Conservation (phyloP, 2,797 vertebrate species). For the Schizothorax lantsangensis region DNA sequence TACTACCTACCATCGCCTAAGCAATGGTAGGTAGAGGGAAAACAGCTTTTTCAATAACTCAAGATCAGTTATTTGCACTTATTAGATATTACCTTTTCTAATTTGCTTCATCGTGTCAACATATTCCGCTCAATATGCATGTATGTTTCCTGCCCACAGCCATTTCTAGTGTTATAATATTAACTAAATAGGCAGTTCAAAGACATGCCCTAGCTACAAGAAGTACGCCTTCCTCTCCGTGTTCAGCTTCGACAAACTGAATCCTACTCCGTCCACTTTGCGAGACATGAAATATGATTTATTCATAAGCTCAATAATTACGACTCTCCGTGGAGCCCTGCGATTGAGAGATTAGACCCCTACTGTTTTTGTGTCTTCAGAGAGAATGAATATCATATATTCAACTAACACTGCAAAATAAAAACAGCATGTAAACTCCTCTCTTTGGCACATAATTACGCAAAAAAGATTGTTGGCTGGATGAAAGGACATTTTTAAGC, state of each 20-base stretch:
- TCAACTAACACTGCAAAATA: constrained; percentile 26
- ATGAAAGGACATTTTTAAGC: constrained; percentile 12
- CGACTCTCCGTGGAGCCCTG: constrained; percentile 23
- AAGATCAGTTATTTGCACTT: background rate
- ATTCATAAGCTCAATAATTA: constrained; percentile 51
- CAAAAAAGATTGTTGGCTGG: constrained; percentile 1
- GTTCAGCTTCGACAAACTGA: constrained; percentile 20
- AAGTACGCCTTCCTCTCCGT: background rate
- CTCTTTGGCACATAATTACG: constrained; percentile 25
- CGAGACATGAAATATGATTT: constrained; percentile 42
- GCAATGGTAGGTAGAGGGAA: background rate
- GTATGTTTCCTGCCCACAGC: background rate
- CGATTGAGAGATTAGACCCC: constrained; percentile 48
- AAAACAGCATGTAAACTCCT: constrained; percentile 38
- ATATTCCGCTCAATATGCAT: background rate
- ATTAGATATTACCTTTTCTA: background rate
- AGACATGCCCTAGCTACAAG: background rate
- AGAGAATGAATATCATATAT: constrained; percentile 29
- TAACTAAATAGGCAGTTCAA: background rate
- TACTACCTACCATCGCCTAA: background rate
- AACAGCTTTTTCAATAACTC: background rate
- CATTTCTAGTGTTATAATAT: background rate
- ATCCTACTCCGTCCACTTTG: constrained; percentile 24
- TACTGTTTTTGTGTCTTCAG: constrained; percentile 43
- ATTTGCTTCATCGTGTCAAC: background rate